Percentiles rank a stretch among this genome's conserved stretches.
Conservation (phyloP, 2,113 vertebrate species). For the Cavia porcellus region DNA sequence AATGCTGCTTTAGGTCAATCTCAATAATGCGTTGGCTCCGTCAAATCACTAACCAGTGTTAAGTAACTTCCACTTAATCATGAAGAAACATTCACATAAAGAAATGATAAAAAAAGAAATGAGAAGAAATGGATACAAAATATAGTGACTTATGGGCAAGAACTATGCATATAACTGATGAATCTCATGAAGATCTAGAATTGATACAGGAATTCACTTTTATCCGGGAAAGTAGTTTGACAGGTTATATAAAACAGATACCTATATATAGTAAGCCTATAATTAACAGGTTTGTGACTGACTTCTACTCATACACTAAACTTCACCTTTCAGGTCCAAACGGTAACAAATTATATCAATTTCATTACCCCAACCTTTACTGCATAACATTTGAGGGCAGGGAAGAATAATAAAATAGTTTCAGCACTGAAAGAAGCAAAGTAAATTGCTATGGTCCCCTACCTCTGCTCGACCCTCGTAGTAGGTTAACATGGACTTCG, state of each 20-base stretch:
- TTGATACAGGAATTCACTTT: background rate
- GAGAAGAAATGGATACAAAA: background rate
- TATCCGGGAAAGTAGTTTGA: constrained; percentile 20
- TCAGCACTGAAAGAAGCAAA: background rate
- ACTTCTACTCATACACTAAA: constrained; percentile 29
- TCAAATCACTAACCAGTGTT: constrained; percentile 17
- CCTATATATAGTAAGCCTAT: background rate
- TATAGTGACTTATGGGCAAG: background rate
- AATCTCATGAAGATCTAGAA: constrained; percentile 58
- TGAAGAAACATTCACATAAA: background rate
- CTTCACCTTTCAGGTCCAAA: constrained; percentile 25
- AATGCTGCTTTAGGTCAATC: background rate
- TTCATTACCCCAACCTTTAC: constrained; percentile 13
- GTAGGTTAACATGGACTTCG: constrained; percentile 92
- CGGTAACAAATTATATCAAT: constrained; percentile 24
- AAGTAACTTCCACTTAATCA: background rate
- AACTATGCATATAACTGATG: background rate
- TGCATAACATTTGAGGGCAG: background rate
- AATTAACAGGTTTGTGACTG: background rate
- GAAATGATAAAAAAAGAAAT: background rate
- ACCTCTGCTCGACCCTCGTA: constrained; percentile 95
- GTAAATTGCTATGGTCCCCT: constrained; percentile 55
- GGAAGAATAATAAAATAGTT: background rate
- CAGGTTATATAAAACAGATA: background rate
- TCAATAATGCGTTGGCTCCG: background rate